Evolutionary conservation across 2,797 vertebrate species (phyloP).

Genomic region (Tapirus indicus): DNA sequence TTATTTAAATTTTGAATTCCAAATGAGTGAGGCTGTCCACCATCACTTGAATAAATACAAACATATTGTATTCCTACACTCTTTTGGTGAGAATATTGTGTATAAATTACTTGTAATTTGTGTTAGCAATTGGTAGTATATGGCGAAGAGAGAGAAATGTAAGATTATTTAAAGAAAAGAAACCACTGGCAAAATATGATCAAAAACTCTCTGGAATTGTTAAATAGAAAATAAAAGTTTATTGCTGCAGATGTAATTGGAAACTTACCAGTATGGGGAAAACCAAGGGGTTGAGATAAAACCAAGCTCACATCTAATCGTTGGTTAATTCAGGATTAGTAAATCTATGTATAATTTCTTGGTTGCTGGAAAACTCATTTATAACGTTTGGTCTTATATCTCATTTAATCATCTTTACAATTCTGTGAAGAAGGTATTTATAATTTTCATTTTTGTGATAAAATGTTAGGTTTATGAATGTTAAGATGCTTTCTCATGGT

Average conservation of each 20-base stretch:
- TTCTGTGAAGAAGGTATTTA: neutral
- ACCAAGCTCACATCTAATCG: neutral
- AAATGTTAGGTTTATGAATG: neutral
- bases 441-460: neutral
- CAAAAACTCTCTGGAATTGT: neutral
- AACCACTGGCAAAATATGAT: neutral
- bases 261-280: neutral
- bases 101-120: neutral
- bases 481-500: neutral
- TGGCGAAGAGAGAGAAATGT: neutral
- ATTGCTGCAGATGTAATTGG: neutral
- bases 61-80: neutral
- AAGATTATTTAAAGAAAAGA: neutral
- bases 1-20: conserved; percentile 9
- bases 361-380: neutral
- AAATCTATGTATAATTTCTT: neutral
- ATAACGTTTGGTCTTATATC: neutral
- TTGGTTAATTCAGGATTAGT: neutral
- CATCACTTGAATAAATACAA: neutral
- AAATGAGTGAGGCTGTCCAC: neutral
- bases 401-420: neutral
- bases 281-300: neutral
- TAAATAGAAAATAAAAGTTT: neutral
- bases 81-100: neutral
- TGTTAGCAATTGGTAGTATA: neutral